phyloP scores from a whole-genome alignment of 2,888 invertebrate genomes.

The Scaptomyza tumidula region DNA sequence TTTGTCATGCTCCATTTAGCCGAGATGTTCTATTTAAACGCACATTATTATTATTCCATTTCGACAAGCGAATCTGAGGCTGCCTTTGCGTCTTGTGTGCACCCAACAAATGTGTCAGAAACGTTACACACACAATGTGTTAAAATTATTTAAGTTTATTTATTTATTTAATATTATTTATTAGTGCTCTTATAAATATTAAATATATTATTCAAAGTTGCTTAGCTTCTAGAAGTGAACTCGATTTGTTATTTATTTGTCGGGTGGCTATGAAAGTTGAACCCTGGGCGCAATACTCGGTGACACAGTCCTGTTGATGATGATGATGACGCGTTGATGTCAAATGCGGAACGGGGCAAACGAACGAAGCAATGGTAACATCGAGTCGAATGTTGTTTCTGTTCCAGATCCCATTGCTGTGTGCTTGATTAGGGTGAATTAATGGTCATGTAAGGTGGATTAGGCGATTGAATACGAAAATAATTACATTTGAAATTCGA shows the following conservation, averaged over 20 bases:
- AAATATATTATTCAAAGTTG: no score
- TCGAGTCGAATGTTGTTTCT: conserved; percentile 12
- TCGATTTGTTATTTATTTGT: conserved; percentile 31
- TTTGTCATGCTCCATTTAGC: conserved; percentile 85
- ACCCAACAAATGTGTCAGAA: conserved; percentile 54
- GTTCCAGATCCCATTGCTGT: conserved; percentile 8
- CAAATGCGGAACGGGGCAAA: conserved; percentile 55
- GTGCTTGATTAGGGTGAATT: conserved; percentile 84
- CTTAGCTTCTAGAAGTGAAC: not conserved
- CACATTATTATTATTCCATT: conserved; percentile 83
- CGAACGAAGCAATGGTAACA: conserved; percentile 11
- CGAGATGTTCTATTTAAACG: conserved; percentile 85
- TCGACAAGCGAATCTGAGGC: conserved; percentile 77
- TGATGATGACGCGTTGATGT: conserved; percentile 67
- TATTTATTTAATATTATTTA: no score
- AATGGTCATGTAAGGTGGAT: conserved; percentile 84
- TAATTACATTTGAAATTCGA: conserved; percentile 84
- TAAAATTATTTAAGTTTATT: no score
- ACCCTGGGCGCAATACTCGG: conserved; percentile 27
- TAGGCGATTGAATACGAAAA: conserved; percentile 83
- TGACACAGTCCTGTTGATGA: conserved; percentile 46
- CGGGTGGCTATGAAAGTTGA: conserved; percentile 30
- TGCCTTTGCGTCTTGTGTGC: conserved; percentile 43
- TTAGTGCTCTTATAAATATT: no score
- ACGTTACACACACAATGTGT: not conserved